Conservation (phyloP, 2,797 vertebrate genomes). For the Oryzias sinensis region DNA sequence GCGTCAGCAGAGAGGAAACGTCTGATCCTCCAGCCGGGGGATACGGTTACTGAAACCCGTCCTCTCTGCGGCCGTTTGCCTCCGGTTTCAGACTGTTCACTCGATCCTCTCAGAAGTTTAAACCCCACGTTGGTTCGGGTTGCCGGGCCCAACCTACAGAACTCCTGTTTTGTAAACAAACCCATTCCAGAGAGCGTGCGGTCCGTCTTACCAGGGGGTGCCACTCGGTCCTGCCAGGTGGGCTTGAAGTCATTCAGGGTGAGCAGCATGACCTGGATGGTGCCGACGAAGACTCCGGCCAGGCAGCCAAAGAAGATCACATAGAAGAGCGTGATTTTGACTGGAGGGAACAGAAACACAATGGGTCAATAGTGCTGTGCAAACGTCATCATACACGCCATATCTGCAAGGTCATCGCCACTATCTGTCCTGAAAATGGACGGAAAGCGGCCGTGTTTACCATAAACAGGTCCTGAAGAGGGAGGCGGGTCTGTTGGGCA, state of each 20-base stretch:
- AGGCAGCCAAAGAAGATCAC: slow-evolving; percentile 92
- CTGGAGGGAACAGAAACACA: slow-evolving; percentile 67
- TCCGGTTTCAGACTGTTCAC: too few species aligned
- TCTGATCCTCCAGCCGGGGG: background rate
- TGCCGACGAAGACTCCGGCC: slow-evolving; percentile 95
- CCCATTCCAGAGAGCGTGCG: background rate
- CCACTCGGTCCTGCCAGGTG: slow-evolving; percentile 95
- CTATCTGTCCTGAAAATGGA: background rate
- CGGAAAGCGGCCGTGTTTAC: too few species aligned
- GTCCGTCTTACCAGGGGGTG: slow-evolving; percentile 87
- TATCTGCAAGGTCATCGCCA: background rate
- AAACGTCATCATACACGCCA: background rate
- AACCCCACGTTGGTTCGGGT: too few species aligned
- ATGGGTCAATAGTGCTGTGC: background rate
- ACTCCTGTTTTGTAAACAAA: background rate
- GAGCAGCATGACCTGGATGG: slow-evolving; percentile 93
- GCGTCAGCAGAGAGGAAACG: background rate
- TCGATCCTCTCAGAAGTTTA: too few species aligned
- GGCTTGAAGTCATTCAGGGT: slow-evolving; percentile 91
- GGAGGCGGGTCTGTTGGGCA: background rate
- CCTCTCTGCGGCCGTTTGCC: too few species aligned
- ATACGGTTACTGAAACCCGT: slow-evolving; percentile 4
- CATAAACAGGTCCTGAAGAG: background rate
- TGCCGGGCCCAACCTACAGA: too few species aligned
- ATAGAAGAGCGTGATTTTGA: slow-evolving; percentile 93